Base-by-base conservation (phyloP, 2,797 vertebrate genomes). In the Platalea minor region DNA sequence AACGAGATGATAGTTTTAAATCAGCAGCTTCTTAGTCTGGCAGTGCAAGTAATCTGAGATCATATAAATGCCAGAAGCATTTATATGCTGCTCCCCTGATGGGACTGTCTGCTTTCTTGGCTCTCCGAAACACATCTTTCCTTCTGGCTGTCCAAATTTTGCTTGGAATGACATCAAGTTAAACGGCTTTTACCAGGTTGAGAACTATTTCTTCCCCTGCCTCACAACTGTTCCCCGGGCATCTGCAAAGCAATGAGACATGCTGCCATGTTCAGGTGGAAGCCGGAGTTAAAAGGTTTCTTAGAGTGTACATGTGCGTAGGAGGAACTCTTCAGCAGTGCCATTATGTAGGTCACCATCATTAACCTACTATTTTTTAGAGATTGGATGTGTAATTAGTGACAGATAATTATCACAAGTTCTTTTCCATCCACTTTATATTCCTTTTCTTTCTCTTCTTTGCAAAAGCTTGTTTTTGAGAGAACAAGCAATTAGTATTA, bases 291-390 rank as follows among this genome's bases (percentile, higher is more conserved):
- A 33, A 73, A 95, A 86, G 11, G 13, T 81, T 74, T 80, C 41
- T 78, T n/a, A 60, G 33, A 59, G 16, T 17, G 6, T 41, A 35
- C 19, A 54, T 0, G 18, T 2, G 2, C 1, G 3, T 51, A 37
- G 9, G 11, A 73, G 11, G 33, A 75, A 86, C 63, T 72, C 20
- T 90, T 80, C 3, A 57, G 43, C 64, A 85, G 20, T 59, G 67
- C 48, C 43, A 7, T 80, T 56, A 31, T 57, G n/a, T 28, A 69
- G 35, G 29, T 84, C 86, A 39, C 17, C 69, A 29, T 51, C 16
- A 84, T 84, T 91, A 93, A 84, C 31, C 56, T 43, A 56, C 46
- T 53, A 17, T 25, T 78, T 91, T 94, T 79, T 63, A 86, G 61
- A 85, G 19, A 21, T 5, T 75, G 53, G 15, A 39, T 84, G 20